Base-by-base conservation (phyloP, 2,888 invertebrate genomes). In the Cataglyphis cursor region DNA sequence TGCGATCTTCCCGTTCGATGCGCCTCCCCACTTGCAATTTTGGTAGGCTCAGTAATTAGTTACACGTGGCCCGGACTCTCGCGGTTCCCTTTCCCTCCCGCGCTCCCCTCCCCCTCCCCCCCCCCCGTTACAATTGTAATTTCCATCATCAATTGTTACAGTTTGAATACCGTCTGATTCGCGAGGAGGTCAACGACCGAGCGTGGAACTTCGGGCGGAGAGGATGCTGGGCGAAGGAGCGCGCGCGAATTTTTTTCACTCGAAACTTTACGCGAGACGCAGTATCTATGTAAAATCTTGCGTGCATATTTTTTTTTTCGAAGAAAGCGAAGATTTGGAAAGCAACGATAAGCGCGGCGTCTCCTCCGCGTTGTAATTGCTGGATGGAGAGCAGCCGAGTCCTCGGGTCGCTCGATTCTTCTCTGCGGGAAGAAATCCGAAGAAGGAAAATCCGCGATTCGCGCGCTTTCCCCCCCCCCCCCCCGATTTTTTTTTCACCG, bases 401-500 rank as follows among this genome's bases (percentile, higher is more conserved):
- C 24, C 0, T 1, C 24, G 24, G 24, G 31, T n/a, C 21, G 44
- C 44, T 15, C 15, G 44, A 8, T 31, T 65, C 41, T 1, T n/a
- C 24, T 1, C 24, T 10, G n/a, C 64, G 41, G 44, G 41, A 57
- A 54, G 41, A 57, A 54, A 38, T 57, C 31, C 57, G 57, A 28
- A 3, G 28, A n/a, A 24, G 41, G 41, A 66, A 66, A 66, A 31
- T 35, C 9, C 24, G 15, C 18, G 51, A 18, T 21, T 24, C 6
- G 38, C 18, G 18, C 38, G 35, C 28, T 31, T 51, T 9, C 6
- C 24, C n/a, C n/a, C n/a, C n/a, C n/a, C n/a, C n/a, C n/a, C n/a
- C n/a, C 44, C 70, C 59, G 78, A 78, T 24, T 24, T 24, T 24
- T 24, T 80, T 61, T 80, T 59, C 78, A 70, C 48, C 18, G 24